Conservation (phyloP, 2,113 vertebrate genomes). For the Megaceryle maxima region DNA sequence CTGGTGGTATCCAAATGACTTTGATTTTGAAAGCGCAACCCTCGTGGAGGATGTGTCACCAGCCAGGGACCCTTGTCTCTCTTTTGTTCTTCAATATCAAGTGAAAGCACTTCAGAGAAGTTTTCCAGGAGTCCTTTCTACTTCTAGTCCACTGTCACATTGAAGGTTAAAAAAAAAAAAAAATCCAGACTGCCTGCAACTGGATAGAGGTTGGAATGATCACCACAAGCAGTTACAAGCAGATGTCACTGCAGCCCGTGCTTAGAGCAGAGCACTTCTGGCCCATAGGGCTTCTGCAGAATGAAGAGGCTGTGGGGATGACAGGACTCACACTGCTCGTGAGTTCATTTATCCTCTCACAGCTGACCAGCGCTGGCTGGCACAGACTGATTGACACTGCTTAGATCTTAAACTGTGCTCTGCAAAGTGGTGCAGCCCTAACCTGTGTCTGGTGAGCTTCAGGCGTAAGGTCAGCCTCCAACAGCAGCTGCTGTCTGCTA, state of each 20-base stretch:
- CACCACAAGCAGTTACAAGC: too few relatives aligned
- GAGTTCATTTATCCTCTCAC: neutral
- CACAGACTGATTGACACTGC: neutral
- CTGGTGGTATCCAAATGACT: neutral
- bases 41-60: neutral
- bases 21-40: neutral
- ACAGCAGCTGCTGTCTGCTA: neutral
- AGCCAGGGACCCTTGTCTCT: neutral
- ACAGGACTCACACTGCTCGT: rapidly evolving
- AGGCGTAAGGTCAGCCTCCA: neutral
- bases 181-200: neutral
- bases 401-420: neutral
- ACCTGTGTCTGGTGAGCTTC: neutral
- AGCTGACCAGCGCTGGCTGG: neutral
- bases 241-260: neutral
- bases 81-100: neutral
- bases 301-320: neutral
- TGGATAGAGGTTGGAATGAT: neutral
- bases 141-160: rapidly evolving
- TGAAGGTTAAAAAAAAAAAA: neutral
- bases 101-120: neutral
- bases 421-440: neutral
- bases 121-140: neutral
- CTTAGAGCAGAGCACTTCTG: neutral
- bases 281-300: rapidly evolving